Percentiles rank a stretch among this genome's conserved stretches.
These are phyloP conservation scores for Xenopus tropicalis DNA, from an alignment of 2,113 vertebrate species.

Conservation along the genomic window UCB_Xtro_10.0 CM004450.2:113301501-113302000, in stretches of 20 bases:
- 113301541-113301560: constrained; percentile 87
- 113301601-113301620: constrained; percentile 87
- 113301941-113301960: no score
- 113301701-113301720: no score
- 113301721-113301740: no score
- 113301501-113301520: constrained; percentile 95
- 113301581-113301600: constrained; percentile 80
- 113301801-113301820: constrained; percentile 83
- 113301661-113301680: constrained; percentile 93
- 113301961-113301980: no score
- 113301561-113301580: constrained; percentile 70
- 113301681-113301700: constrained; percentile 54
- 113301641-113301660: constrained; percentile 86
- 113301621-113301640: constrained; percentile 83
- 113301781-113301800: no score
- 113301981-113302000: no score
- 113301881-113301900: neutral
- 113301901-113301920: neutral
- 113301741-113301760: no score
- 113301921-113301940: no score
- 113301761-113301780: no score
- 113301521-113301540: constrained; percentile 88
- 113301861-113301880: constrained; percentile 93
- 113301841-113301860: constrained; percentile 86
- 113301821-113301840: constrained; percentile 85